Base-by-base conservation (phyloP, 2,888 invertebrate species). In the Hemithea aestivaria region DNA sequence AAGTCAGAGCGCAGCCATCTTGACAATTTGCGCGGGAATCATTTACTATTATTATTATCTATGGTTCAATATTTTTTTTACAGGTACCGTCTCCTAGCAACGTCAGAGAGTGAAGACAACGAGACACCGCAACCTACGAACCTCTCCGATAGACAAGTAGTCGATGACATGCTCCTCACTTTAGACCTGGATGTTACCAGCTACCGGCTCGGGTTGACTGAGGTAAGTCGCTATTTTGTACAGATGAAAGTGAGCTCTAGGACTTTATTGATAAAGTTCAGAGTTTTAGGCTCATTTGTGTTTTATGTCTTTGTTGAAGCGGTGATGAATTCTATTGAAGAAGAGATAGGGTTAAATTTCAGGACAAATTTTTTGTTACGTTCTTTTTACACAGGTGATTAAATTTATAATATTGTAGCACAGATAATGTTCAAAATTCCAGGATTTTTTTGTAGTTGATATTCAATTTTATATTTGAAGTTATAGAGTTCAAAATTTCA, bases 121-220 rank as follows among this genome's bases (percentile, higher is more conserved):
- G 74, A 77, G 30, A 48, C 52, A 5, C 48, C 56, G 6, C 64
- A 59, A 38, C 75, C 73, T 51, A 53, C 64, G n/a, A 45, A 72
- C 77, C 89, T 73, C 5, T 84, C 85, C 1, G 87, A 87, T 66
- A 82, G 92, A 28, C 90, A 91, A 60, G 90, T 93, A 27, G 95
- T 95, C 1, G 94, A 95, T 69, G 93, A 95, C 65, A 94, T 98
- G 89, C 83, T 98, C 43, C 85, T 93, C 16, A 90, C 91, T 5
- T 88, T 96, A 40, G 97, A 97, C 74, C 85, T 97, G 41, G 96
- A 97, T 68, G 89, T 93, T 39, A 91, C 95, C 25, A 92, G 93
- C 56, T 97, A 96, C 83, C 89, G 96, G 40, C 93, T 98, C 34
- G 98, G 98, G 11, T 90, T 97, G 38, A 96, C 96, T 77, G 96